A percentile compares a stretch with the other conserved stretches of the same genome.
These are phyloP conservation scores for Melangyna quadrimaculata DNA, from an alignment of 2,888 invertebrate species.

Conservation along the genomic window DNA sequence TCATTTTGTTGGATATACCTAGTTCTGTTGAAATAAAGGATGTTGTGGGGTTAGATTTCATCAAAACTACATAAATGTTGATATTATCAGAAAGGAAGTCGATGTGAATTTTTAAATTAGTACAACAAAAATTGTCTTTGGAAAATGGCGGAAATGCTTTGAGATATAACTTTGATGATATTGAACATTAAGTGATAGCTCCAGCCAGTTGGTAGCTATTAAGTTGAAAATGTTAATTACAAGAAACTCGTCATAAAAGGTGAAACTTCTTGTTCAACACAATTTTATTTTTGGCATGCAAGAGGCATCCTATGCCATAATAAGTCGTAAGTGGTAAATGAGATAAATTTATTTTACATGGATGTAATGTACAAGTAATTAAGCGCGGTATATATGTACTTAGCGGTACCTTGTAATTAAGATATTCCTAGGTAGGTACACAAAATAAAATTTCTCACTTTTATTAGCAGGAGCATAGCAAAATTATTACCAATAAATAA, in stretches of 20 bases:
- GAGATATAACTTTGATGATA: not conserved
- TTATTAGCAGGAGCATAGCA: too few species aligned
- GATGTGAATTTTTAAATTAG: not conserved
- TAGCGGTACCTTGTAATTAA: too few species aligned
- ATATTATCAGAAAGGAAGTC: slow-evolving; percentile 26
- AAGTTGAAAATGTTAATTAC: not conserved
- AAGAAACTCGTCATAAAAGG: not conserved
- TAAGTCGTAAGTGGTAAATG: not conserved
- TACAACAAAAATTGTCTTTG: not conserved
- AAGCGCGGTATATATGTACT: too few species aligned
- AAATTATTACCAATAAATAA: too few species aligned
- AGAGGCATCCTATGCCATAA: not conserved
- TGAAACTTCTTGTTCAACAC: not conserved
- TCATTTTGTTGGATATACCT: slow-evolving; percentile 12
- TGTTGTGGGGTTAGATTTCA: slow-evolving; percentile 29
- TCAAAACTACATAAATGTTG: not conserved
- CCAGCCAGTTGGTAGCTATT: not conserved
- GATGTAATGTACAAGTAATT: too few species aligned
- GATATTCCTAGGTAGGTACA: too few species aligned
- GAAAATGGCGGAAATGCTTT: not conserved
- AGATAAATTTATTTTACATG: not conserved
- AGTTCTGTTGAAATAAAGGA: slow-evolving; percentile 25
- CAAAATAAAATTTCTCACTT: too few species aligned
- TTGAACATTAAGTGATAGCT: not conserved
- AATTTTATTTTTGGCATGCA: not conserved